Percentiles rank a stretch among this genome's conserved stretches.
Conservation (phyloP, 2,888 invertebrate species). For the Iselma pallidipennis region DNA sequence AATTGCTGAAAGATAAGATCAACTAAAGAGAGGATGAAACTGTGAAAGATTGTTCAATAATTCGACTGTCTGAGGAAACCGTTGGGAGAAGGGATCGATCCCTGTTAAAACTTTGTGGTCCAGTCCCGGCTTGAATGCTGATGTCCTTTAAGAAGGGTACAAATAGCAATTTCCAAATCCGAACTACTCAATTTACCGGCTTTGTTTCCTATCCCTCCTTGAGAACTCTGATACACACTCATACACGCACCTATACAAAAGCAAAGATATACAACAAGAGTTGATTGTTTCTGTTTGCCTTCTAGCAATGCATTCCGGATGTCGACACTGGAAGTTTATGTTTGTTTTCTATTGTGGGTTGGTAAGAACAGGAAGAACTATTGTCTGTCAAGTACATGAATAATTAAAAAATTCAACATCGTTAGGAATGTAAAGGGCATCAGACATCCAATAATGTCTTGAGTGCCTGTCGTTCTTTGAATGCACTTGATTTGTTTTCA, state of each 20-base stretch:
- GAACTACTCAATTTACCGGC: conserved; percentile 22
- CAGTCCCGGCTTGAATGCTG: conserved; percentile 21
- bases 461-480: no score
- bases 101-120: conserved; percentile 26
- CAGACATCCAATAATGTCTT: neutral
- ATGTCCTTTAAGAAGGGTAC: conserved; percentile 27
- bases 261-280: no score
- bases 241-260: neutral
- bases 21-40: no score
- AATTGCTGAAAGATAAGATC: no score
- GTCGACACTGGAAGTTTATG: no score
- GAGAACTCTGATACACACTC: conserved; percentile 12
- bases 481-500: neutral
- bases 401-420: neutral
- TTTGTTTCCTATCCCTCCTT: conserved; percentile 16
- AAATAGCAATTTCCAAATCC: conserved; percentile 23
- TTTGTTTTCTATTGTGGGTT: neutral
- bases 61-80: neutral
- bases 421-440: neutral
- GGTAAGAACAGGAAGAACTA: neutral
- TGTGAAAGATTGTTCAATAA: conserved; percentile 13
- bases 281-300: conserved; percentile 13
- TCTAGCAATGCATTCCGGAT: neutral
- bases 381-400: no score
- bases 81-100: neutral